Base-by-base conservation (phyloP, 2,888 invertebrate species). In the Amphipoea lucens region DNA sequence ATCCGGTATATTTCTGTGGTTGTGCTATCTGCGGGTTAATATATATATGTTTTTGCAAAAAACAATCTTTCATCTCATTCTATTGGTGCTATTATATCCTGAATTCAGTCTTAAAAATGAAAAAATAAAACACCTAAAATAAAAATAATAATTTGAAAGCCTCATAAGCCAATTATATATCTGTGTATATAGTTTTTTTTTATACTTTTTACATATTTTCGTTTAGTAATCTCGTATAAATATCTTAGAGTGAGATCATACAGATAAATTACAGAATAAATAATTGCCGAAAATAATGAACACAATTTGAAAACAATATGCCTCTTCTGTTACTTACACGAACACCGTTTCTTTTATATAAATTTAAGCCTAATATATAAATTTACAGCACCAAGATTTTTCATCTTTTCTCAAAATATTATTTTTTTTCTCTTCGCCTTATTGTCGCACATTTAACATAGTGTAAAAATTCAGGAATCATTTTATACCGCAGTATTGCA, bases 361-460 rank as follows among this genome's bases (percentile, higher is more conserved):
- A 95, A 96, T 96, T 97, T 96, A 97, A 96, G 96, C 96, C 96
- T 96, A 97, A 96, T 97, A 96, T 96, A 97, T 96, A 95, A 96
- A 96, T 97, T 97, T 96, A 96, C 97, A 97, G 97, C 97, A 97
- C 97, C 97, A 97, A 97, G 96, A 96, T 96, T 96, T 96, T 95
- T 95, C 94, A 94, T 96, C 95, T 95, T 96, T 96, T 96, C 95
- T 96, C 96, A 96, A 96, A 96, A 96, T 96, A 96, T 94, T 94
- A 92, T 90, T 90, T 94, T 93, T 57, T 96, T 95, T 96, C 94
- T 96, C 94, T 96, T 96, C 95, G 95, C 96, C 95, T 97, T 97
- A 96, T 97, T 96, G 97, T 97, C 97, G 95, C 96, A 96, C 95
- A 95, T 97, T 94, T 94, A 96, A 95, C 94, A 94, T 96, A 96